Evolutionary conservation across 2,888 invertebrate genomes (phyloP).

Genomic region (Gisinianus flammeolus): DNA sequence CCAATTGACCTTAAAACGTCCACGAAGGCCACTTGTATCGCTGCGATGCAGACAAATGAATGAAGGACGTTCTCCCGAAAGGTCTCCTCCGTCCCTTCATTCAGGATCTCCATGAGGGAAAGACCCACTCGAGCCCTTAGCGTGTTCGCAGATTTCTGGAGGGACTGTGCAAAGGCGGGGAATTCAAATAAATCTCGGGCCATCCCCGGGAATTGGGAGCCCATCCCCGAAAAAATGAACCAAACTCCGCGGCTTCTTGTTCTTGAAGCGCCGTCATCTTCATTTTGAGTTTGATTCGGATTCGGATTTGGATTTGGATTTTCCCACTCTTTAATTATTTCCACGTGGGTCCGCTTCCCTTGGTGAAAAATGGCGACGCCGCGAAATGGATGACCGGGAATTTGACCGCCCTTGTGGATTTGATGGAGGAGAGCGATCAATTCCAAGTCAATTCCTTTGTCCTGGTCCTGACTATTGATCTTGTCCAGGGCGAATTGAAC

Average conservation of each 20-base stretch:
- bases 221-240: slow-evolving; percentile 69
- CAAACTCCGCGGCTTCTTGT: slow-evolving; percentile 60
- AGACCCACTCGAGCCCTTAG: slow-evolving; percentile 76
- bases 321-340: no score
- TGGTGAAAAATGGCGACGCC: slow-evolving; percentile 30
- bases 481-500: slow-evolving; percentile 15
- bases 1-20: slow-evolving; percentile 78
- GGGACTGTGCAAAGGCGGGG: slow-evolving; percentile 67
- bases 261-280: not conserved
- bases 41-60: slow-evolving; percentile 93
- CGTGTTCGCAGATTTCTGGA: slow-evolving; percentile 76
- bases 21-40: slow-evolving; percentile 81
- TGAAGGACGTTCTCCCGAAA: slow-evolving; percentile 84
- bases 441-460: slow-evolving; percentile 1
- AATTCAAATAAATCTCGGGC: slow-evolving; percentile 64
- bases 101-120: slow-evolving; percentile 74
- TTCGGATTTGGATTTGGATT: no score
- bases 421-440: slow-evolving; percentile 30
- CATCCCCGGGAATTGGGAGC: slow-evolving; percentile 69
- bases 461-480: slow-evolving; percentile 64
- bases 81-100: slow-evolving; percentile 74
- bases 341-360: no score
- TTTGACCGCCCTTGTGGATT: slow-evolving; percentile 19
- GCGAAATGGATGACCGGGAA: slow-evolving; percentile 26
- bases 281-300: not conserved